Percentiles rank a stretch among this genome's conserved stretches.
phyloP scores from a whole-genome alignment of 2,888 invertebrate species.

The Netelia virgata region DNA sequence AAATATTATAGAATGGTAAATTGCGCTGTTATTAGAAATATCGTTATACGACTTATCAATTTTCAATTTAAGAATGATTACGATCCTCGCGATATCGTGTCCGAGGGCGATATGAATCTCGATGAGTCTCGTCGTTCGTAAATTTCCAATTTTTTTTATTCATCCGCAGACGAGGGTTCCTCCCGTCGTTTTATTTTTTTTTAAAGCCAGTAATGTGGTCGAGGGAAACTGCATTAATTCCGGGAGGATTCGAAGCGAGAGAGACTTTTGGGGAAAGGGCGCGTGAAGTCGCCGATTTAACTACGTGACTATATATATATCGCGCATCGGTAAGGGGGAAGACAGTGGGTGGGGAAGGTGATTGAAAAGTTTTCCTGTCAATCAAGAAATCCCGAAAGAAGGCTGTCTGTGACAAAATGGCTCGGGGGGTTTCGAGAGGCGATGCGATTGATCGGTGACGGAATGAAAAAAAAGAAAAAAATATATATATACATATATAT shows the following conservation, averaged over 20 bases:
- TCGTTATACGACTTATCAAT: too few relatives aligned
- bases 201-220: conserved; percentile 3
- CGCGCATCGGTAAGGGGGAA: background rate
- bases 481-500: conserved; percentile 15
- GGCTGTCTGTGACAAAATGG: conserved; percentile 76
- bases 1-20: too few relatives aligned
- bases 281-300: background rate
- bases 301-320: conserved; percentile 1
- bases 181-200: conserved; percentile 6
- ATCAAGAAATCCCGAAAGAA: conserved; percentile 72
- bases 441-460: conserved; percentile 78
- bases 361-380: conserved; percentile 80
- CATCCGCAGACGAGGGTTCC: background rate
- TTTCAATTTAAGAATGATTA: conserved; percentile 32
- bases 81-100: background rate
- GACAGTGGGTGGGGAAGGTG: conserved; percentile 56
- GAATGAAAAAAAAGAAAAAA: conserved; percentile 46
- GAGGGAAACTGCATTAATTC: conserved; percentile 36
- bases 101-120: conserved; percentile 30
- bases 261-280: conserved; percentile 5
- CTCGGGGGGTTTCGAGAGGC: conserved; percentile 71
- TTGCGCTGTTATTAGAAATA: too few relatives aligned
- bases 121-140: conserved; percentile 12
- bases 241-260: conserved; percentile 6
- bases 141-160: conserved; percentile 33